These are phyloP conservation scores for Acanthornis magna DNA, from an alignment of 2,797 vertebrate species.

Conservation along the genomic window DNA sequence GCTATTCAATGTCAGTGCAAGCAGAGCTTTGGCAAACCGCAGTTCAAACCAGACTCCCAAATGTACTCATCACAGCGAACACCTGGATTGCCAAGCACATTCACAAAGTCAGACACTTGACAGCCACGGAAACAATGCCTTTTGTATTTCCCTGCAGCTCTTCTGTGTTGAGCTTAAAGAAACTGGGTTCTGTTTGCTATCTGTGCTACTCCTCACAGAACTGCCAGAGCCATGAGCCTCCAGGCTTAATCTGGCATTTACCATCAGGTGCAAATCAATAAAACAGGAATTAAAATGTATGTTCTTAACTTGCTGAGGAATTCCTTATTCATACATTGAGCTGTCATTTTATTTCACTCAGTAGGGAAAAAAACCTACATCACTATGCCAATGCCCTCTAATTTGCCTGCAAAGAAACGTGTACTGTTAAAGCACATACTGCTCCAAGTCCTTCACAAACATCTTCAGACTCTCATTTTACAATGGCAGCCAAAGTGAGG, in stretches of 20 bases:
- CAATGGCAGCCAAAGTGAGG: neutral
- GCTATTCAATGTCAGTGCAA: neutral
- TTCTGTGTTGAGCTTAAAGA: neutral
- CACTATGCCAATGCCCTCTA: neutral
- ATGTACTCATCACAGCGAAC: fast-evolving
- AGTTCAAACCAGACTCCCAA: neutral
- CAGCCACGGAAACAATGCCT: neutral
- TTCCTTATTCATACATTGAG: neutral
- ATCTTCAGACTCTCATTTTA: neutral
- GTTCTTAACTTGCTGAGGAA: neutral
- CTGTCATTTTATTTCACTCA: neutral
- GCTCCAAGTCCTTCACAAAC: neutral
- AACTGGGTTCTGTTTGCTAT: neutral
- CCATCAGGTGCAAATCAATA: neutral
- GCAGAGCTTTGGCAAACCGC: neutral
- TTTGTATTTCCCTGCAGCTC: neutral
- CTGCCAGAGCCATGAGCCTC: neutral
- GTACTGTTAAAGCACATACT: neutral
- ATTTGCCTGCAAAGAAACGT: neutral
- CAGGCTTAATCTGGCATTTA: neutral
- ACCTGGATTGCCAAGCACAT: neutral
- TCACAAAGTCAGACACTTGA: neutral
- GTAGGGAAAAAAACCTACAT: neutral
- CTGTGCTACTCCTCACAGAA: neutral
- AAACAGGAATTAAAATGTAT: neutral